Percentiles rank a stretch among this genome's conserved stretches.
phyloP scores from a whole-genome alignment of 2,888 invertebrate genomes.

The Podabrus alpinus region DNA sequence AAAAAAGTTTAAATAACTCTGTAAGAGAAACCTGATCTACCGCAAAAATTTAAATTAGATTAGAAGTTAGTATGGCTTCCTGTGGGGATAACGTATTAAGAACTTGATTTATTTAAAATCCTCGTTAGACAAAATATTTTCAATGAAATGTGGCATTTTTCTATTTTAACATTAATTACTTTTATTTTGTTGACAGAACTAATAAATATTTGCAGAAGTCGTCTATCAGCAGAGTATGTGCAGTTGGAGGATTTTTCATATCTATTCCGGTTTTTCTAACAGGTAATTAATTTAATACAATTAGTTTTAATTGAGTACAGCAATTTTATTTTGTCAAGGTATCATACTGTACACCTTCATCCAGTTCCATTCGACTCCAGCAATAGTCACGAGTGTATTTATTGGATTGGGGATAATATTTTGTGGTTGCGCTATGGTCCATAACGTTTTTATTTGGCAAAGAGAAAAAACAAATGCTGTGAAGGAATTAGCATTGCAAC shows the following conservation, averaged over 20 bases:
- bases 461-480: conserved; percentile 86
- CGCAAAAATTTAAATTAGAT: neutral
- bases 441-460: conserved; percentile 94
- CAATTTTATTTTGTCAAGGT: conserved; percentile 60
- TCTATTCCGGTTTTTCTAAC: conserved; percentile 93
- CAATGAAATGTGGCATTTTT: neutral
- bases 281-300: conserved; percentile 60
- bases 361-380: conserved; percentile 89
- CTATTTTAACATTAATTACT: conserved; percentile 10
- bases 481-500: conserved; percentile 59
- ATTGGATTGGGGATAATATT: conserved; percentile 91
- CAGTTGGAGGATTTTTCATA: conserved; percentile 91
- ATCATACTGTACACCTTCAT: conserved; percentile 91
- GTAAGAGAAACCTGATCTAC: neutral
- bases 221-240: conserved; percentile 86
- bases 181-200: conserved; percentile 68
- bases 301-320: conserved; percentile 46
- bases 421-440: conserved; percentile 91
- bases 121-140: neutral
- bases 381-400: conserved; percentile 86
- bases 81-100: neutral
- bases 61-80: neutral
- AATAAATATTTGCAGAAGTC: conserved; percentile 92
- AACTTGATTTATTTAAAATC: neutral
- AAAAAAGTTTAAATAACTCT: neutral